Conservation (phyloP, 2,113 vertebrate genomes). For the Chaetura pelagica region DNA sequence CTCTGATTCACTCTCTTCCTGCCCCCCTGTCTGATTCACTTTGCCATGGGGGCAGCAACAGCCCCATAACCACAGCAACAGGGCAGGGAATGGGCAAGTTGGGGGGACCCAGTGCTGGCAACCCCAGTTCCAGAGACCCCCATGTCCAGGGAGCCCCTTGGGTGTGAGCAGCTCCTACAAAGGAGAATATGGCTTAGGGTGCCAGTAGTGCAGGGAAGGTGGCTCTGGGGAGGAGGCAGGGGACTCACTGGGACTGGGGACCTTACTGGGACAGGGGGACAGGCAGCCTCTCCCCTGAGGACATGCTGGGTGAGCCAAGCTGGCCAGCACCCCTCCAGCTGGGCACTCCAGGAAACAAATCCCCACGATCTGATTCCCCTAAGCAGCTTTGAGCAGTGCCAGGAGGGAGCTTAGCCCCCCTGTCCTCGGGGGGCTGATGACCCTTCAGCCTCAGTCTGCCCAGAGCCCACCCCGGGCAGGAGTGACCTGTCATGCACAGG, state of each 20-base stretch:
- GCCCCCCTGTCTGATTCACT: neutral
- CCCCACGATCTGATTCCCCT: conserved; percentile 37
- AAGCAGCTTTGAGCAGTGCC: conserved; percentile 57
- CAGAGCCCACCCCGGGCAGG: neutral
- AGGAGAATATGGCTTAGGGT: rapidly evolving
- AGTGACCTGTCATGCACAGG: neutral
- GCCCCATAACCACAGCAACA: neutral
- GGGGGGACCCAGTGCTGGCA: neutral
- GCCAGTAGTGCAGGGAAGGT: neutral
- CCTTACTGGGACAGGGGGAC: rapidly evolving
- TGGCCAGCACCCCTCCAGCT: conserved; percentile 3
- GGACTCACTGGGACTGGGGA: rapidly evolving
- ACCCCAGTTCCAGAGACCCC: neutral
- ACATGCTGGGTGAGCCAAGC: neutral
- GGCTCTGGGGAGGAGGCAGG: neutral
- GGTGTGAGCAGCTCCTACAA: rapidly evolving
- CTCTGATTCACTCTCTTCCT: neutral
- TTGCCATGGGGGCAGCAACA: rapidly evolving
- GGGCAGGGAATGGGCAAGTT: neutral
- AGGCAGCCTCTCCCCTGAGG: neutral
- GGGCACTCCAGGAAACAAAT: conserved; percentile 29
- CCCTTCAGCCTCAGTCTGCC: neutral
- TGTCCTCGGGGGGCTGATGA: neutral
- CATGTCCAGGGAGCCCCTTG: too few species aligned
- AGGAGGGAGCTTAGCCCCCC: conserved; percentile 48